Conservation (phyloP, 23 tunicate genomes). For the Ascidia mentula region DNA sequence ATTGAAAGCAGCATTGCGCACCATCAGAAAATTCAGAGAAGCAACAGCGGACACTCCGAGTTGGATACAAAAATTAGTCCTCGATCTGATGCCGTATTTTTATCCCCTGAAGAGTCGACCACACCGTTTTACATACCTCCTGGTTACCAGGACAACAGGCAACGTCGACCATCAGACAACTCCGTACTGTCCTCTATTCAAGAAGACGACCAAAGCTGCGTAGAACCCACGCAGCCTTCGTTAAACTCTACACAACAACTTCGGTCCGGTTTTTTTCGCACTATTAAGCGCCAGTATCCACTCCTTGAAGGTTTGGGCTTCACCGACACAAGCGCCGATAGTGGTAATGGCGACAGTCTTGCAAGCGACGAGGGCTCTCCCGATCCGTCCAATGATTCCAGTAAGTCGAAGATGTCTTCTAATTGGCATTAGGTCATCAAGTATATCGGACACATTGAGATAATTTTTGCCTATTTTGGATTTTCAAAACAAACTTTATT, state of each 20-base stretch:
- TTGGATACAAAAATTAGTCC: too few species aligned
- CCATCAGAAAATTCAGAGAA: too few species aligned
- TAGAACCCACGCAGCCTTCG: not conserved
- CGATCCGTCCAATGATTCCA: not conserved
- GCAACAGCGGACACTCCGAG: too few species aligned
- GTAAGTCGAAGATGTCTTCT: too few species aligned
- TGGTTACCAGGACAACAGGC: not conserved
- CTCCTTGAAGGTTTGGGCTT: slow-evolving; percentile 21
- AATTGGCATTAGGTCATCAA: too few species aligned
- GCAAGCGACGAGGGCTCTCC: slow-evolving; percentile 26
- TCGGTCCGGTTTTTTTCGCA: slow-evolving; percentile 68
- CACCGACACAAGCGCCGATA: slow-evolving; percentile 14
- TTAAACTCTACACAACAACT: slow-evolving; percentile 81
- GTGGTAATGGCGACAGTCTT: slow-evolving; percentile 11
- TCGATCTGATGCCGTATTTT: not conserved
- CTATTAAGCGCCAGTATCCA: slow-evolving; percentile 75
- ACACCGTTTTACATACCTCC: not conserved
- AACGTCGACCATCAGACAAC: not conserved
- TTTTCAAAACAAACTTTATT: too few species aligned
- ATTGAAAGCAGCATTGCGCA: not conserved
- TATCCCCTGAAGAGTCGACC: not conserved
- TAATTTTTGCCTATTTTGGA: not conserved
- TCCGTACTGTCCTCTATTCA: slow-evolving; percentile 17
- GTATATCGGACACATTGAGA: not conserved
- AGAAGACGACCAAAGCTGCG: slow-evolving; percentile 17